phyloP scores from a whole-genome alignment of 23 tunicate genomes.

The Ciona savignyi region DNA sequence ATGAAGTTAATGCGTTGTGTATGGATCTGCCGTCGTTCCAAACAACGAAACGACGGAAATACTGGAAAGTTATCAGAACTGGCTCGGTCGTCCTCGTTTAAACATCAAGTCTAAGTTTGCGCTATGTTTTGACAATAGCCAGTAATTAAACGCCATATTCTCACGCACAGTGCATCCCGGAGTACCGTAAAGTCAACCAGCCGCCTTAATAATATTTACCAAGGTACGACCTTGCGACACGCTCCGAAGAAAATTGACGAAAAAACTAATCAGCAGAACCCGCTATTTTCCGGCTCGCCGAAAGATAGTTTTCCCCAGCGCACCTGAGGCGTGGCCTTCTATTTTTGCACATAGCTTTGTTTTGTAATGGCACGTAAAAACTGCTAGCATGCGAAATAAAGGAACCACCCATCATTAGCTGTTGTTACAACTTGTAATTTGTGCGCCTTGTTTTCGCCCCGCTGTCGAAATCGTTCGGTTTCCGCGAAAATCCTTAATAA shows the following conservation, averaged over 20 bases:
- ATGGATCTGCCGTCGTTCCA: too few species aligned
- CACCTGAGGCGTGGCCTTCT: background rate
- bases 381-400: background rate
- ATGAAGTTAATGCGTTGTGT: too few species aligned
- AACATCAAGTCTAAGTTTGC: background rate
- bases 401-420: background rate
- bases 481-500: background rate
- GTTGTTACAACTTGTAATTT: background rate
- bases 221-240: background rate
- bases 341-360: background rate
- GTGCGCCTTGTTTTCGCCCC: background rate
- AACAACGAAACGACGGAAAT: too few species aligned
- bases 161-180: background rate
- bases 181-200: background rate
- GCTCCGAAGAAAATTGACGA: background rate
- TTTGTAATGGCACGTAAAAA: background rate
- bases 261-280: background rate
- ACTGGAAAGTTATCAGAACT: background rate
- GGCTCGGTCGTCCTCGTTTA: background rate
- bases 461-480: background rate
- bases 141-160: constrained; percentile 1
- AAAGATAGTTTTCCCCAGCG: background rate
- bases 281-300: background rate
- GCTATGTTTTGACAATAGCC: background rate
- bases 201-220: constrained; percentile 1